These are phyloP conservation scores for Drosophila peninsularis DNA, from an alignment of 2,888 invertebrate genomes.

Conservation along the genomic window DNA sequence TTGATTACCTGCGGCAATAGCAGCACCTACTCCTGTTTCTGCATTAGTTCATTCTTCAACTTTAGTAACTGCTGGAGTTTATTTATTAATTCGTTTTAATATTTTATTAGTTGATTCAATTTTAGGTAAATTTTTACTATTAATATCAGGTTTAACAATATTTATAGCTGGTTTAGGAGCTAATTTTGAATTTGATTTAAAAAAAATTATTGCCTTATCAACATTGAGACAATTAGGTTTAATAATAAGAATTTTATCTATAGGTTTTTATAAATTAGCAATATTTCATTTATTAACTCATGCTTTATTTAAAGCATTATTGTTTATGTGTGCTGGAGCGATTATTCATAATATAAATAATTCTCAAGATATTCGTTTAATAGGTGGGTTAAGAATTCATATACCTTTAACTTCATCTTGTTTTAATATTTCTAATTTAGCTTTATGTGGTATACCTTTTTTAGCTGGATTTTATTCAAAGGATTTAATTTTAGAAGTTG, in stretches of 20 bases:
- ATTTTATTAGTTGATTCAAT: neutral
- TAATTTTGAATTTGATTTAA: neutral
- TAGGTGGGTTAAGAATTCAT: neutral
- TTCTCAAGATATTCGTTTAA: neutral
- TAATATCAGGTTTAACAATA: neutral
- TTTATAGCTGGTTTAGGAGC: neutral
- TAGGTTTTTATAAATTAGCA: neutral
- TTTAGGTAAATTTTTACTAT: neutral
- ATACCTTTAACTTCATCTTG: neutral
- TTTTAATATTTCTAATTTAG: neutral
- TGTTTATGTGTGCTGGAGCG: neutral
- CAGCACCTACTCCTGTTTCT: constrained; percentile 85
- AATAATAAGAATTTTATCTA: neutral
- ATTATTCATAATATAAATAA: constrained; percentile 3
- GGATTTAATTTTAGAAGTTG: no score
- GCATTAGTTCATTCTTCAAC: constrained; percentile 30
- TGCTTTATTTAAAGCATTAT: neutral
- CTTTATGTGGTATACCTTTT: no score
- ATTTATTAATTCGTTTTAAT: neutral
- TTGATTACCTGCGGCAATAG: constrained; percentile 89
- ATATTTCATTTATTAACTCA: neutral
- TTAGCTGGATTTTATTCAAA: no score
- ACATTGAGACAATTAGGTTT: neutral
- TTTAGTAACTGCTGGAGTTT: neutral
- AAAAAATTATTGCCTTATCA: neutral